Percentiles rank a stretch among this genome's conserved stretches.
Evolutionary conservation across 2,113 vertebrate genomes (phyloP).

Genomic region (Oryzias javanicus): DNA sequence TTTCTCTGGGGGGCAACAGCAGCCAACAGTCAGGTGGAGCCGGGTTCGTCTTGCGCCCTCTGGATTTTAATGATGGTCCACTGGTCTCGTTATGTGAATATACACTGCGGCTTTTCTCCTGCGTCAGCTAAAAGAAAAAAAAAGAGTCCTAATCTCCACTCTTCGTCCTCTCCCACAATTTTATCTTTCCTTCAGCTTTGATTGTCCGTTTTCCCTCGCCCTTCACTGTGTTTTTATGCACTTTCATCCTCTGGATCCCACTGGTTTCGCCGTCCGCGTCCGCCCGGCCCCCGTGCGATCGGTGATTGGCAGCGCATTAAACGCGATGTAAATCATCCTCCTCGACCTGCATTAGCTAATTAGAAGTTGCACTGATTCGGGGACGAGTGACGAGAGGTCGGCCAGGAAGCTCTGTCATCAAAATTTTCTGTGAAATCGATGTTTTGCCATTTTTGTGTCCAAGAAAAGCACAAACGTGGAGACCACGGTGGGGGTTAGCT

Average conservation of each 20-base stretch:
- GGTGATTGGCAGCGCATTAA: conserved; percentile 51
- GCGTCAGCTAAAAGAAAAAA: conserved; percentile 61
- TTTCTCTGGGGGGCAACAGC: conserved; percentile 59
- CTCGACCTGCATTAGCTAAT: conserved; percentile 51
- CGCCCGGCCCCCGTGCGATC: conserved; percentile 12
- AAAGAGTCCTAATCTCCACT: conserved; percentile 46
- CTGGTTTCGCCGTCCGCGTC: conserved; percentile 5
- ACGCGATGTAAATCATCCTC: conserved; percentile 41
- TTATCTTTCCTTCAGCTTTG: conserved; percentile 7
- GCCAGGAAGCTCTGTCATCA: conserved; percentile 4
- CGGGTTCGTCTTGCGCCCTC: conserved; percentile 52
- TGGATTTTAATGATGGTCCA: conserved; percentile 72
- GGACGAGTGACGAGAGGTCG: not conserved
- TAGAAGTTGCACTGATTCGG: conserved; percentile 30
- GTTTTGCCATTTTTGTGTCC: not conserved
- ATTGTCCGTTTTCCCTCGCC: not conserved
- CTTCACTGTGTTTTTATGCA: conserved; percentile 19
- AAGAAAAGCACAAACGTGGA: not conserved
- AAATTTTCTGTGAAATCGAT: conserved; percentile 1
- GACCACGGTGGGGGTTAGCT: too few species aligned
- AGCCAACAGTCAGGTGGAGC: conserved; percentile 55
- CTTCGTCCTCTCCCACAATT: conserved; percentile 10
- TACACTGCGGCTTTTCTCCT: conserved; percentile 45
- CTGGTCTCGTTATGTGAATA: conserved; percentile 59
- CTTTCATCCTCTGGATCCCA: conserved; percentile 19